Percentiles rank a stretch among this genome's conserved stretches.
phyloP scores from a whole-genome alignment of 2,888 invertebrate species.

The Rambutsinella grinnellia region DNA sequence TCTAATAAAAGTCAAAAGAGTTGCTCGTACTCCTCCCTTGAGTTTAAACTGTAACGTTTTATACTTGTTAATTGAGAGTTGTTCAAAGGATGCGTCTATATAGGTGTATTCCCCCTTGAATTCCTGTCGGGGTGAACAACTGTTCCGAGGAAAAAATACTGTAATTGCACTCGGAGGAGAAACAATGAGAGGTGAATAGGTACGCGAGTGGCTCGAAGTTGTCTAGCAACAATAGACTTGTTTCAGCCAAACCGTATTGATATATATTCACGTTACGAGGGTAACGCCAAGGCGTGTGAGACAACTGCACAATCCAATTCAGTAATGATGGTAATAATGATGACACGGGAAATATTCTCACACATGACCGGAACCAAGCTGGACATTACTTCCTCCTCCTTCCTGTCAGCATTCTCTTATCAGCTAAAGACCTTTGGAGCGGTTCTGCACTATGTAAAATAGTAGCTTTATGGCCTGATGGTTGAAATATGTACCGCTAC shows the following conservation, averaged over 20 bases:
- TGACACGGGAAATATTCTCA: slow-evolving; percentile 54
- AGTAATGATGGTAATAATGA: slow-evolving; percentile 28
- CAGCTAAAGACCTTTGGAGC: slow-evolving; percentile 52
- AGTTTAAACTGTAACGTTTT: too few relatives aligned
- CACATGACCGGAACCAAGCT: slow-evolving; percentile 56
- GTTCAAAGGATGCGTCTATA: too few relatives aligned
- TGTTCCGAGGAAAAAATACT: slow-evolving; percentile 36
- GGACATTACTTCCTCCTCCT: slow-evolving; percentile 56
- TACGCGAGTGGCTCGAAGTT: neutral
- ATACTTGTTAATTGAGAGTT: too few relatives aligned
- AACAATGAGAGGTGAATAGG: neutral
- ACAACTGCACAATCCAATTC: neutral
- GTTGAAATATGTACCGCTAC: neutral
- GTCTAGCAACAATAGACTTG: neutral
- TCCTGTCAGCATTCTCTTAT: slow-evolving; percentile 54
- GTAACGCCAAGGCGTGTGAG: too few relatives aligned
- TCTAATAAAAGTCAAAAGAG: too few relatives aligned
- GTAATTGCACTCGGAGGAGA: slow-evolving; percentile 16
- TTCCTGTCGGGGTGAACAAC: slow-evolving; percentile 31
- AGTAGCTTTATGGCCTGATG: neutral
- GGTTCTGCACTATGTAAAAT: too few relatives aligned
- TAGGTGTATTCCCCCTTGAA: too few relatives aligned
- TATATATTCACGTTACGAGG: neutral
- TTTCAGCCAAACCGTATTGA: neutral
- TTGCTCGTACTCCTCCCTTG: too few relatives aligned